Base-by-base conservation (phyloP, 2,888 invertebrate genomes). In the Drosophila neoperkinsi region DNA sequence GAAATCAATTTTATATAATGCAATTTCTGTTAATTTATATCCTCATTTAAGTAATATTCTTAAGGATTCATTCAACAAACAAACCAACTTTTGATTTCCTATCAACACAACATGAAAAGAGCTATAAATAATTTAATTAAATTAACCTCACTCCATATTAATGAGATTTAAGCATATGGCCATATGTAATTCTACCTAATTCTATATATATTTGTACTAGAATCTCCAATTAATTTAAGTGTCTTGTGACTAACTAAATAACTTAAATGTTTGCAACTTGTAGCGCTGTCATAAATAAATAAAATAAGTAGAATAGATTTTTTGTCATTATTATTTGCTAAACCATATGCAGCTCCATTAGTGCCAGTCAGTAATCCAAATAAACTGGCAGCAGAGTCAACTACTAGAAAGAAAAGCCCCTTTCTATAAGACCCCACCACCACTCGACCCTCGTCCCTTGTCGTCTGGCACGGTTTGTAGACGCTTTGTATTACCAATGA, bases 381-480 rank as follows among this genome's bases (percentile, higher is more conserved):
- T 21, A 5, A 25, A 57, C 34, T 31, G 10, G 18, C 18, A 43
- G 11, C 13, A 34, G 25, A 59, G n/a, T 33, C 50, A 21, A 21
- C 43, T 21, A 43, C 0, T 11, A 43, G 21, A 21, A 31, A 1
- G 31, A 31, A 52, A 52, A 21, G 13, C 43, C 43, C n/a, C 21
- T 7, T 31, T 53, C 34, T 18, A 6, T 10, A 33, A 6, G 16
- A 16, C 11, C 16, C 16, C 25, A 31, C 2, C 38, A 52, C 25
- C 34, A 36, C 18, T 51, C 34, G 38, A 16, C 7, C 7, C n/a
- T n/a, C 30, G 7, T 33, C 21, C 33, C 16, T 58, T 50, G 53
- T 43, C 50, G 82, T 75, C 83, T 82, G 72, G 72, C 73, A 66
- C 56, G 56, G 79, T 87, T 46, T 65, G 50, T 64, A 61, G 57